These are phyloP conservation scores for Sarcophilus harrisii DNA, from an alignment of 2,797 vertebrate genomes.

Conservation along the genomic window DNA sequence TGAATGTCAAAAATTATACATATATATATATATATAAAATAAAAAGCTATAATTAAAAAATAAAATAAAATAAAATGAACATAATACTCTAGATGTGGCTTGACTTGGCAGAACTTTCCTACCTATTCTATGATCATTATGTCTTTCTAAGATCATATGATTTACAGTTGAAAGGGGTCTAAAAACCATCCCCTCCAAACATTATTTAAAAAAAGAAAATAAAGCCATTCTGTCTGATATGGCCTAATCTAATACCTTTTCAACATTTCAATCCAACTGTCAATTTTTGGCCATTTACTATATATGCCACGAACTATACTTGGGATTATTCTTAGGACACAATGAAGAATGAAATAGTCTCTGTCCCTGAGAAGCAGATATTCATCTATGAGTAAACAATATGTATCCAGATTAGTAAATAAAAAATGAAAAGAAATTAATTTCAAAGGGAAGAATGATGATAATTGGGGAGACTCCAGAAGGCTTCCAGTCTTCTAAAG, in stretches of 20 bases:
- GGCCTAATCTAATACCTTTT: neutral
- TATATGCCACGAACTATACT: neutral
- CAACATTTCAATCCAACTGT: neutral
- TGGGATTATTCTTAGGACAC: neutral
- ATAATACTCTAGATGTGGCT: neutral
- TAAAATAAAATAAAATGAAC: neutral
- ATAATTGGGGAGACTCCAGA: neutral
- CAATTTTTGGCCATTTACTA: neutral
- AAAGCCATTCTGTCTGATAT: neutral
- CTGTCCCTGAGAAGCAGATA: neutral
- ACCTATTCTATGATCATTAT: neutral
- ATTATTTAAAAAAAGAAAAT: neutral
- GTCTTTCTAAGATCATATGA: neutral
- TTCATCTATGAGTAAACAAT: neutral
- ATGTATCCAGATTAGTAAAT: neutral
- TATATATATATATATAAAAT: no score
- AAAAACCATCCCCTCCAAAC: neutral
- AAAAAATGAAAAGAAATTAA: neutral
- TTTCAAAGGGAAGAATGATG: no score
- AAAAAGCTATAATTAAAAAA: neutral
- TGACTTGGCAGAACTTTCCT: neutral
- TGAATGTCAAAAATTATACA: no score
- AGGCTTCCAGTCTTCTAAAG: neutral
- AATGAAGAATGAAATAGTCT: neutral
- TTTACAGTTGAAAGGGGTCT: neutral